Evolutionary conservation across 2,797 vertebrate genomes (phyloP).

Genomic region (Buphagus erythrorhynchus): DNA sequence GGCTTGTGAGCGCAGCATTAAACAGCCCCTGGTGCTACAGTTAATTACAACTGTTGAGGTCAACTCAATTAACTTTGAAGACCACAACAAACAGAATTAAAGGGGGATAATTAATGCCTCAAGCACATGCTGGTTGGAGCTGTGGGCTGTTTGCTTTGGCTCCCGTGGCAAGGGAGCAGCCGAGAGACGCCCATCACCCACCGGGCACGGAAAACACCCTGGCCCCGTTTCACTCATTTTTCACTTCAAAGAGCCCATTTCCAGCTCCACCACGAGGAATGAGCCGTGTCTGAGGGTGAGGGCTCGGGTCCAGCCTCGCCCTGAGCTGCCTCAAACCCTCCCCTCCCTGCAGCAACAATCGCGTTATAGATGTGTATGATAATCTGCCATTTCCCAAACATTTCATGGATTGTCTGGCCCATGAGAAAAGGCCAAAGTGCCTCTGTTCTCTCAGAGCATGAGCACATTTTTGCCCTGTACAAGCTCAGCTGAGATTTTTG

Average conservation of each 20-base stretch:
- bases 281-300: neutral
- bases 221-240: neutral
- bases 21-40: neutral
- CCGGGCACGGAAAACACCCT: rapidly evolving
- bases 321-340: neutral
- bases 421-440: conserved; percentile 44
- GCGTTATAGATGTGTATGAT: conserved; percentile 61
- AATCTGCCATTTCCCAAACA: conserved; percentile 71
- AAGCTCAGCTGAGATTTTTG: conserved; percentile 9
- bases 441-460: neutral
- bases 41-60: neutral
- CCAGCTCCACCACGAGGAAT: neutral
- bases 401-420: conserved; percentile 44
- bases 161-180: neutral
- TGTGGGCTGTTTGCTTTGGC: neutral
- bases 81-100: neutral
- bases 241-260: neutral
- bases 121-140: neutral
- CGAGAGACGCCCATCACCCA: neutral
- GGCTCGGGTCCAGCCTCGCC: neutral
- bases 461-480: neutral
- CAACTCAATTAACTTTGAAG: neutral
- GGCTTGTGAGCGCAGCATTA: neutral
- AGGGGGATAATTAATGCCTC: neutral
- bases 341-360: neutral